Base-by-base conservation (phyloP, 2,888 invertebrate genomes). In the Drosophila seclusa region DNA sequence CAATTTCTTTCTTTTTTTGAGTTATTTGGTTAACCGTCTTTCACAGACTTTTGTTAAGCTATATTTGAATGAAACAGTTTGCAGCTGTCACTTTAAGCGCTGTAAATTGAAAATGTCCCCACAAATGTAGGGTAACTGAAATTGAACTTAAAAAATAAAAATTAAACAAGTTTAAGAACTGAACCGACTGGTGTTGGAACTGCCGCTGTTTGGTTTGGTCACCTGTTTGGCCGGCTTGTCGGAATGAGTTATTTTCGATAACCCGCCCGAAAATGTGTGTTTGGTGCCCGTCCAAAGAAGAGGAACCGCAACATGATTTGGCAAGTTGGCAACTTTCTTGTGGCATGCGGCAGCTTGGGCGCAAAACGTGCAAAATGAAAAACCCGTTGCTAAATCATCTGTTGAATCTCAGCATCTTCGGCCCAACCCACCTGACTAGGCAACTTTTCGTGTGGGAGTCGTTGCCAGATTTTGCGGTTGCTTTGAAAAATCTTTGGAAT, bases 111-210 rank as follows among this genome's bases (percentile, higher is more conserved):
- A 18, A 29, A 7, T 42, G 49, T 38, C 55, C 29, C 42, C 61
- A 31, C 7, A 54, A 16, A 31, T 55, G 40, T 58, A 79, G 80
- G 34, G 78, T 79, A 78, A 72, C 55, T 40, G 48, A 34, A 76
- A 68, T 68, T 68, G 64, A 60, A 63, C 71, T 71, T 59, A 64
- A 70, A 80, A 82, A 85, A 73, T 59, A 68, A 70, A 80, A 82
- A 85, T 73, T 71, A 85, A 84, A 87, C 88, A 85, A 85, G 88
- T 84, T 84, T 87, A 78, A 78, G 88, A 84, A 84, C 80, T 72
- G 67, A 80, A 85, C 85, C 64, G 61, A 78, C 82, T 70, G 74
- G 81, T 86, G 73, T 71, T 34, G 70, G 27, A 63, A 45, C 31
- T 24, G 36, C 60, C 61, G 61, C 62, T 68, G 67, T 67, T 24